A percentile compares a stretch with the other conserved stretches of the same genome.
phyloP scores from a whole-genome alignment of 2,888 invertebrate genomes.

The Coenonympha arcania region DNA sequence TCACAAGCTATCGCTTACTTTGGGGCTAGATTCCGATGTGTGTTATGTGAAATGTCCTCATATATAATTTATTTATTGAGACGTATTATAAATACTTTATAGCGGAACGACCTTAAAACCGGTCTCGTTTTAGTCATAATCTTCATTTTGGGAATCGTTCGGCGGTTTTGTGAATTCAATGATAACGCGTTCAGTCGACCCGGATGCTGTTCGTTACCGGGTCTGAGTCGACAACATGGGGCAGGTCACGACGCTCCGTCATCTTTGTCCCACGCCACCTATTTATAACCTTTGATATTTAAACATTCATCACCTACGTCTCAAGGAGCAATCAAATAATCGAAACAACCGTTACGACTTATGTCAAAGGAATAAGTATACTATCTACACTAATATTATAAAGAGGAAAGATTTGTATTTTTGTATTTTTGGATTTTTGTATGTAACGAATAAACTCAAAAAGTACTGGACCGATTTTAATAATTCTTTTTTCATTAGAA shows the following conservation, averaged over 20 bases:
- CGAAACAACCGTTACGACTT: neutral
- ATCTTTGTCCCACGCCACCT: slow-evolving; percentile 24
- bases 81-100: neutral
- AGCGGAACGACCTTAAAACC: slow-evolving; percentile 32
- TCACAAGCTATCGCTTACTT: too few relatives aligned
- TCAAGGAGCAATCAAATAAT: neutral
- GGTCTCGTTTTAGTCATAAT: slow-evolving; percentile 31
- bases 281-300: slow-evolving; percentile 22
- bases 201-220: slow-evolving; percentile 42
- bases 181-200: slow-evolving; percentile 46
- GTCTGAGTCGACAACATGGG: slow-evolving; percentile 38
- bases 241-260: slow-evolving; percentile 42
- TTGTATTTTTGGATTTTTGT: too few relatives aligned
- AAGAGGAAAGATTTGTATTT: too few relatives aligned
- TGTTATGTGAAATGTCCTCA: too few relatives aligned
- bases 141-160: slow-evolving; percentile 37
- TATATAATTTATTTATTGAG: too few relatives aligned
- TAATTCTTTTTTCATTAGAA: too few relatives aligned
- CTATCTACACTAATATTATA: too few relatives aligned
- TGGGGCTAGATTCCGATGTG: too few relatives aligned
- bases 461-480: too few relatives aligned
- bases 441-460: too few relatives aligned
- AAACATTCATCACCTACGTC: slow-evolving; percentile 4
- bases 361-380: too few relatives aligned
- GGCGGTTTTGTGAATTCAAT: slow-evolving; percentile 37